A percentile compares a stretch with the other conserved stretches of the same genome.
Evolutionary conservation across 1,140 invertebrate species (phyloP).

Genomic region (Drosophila nasuta): DNA sequence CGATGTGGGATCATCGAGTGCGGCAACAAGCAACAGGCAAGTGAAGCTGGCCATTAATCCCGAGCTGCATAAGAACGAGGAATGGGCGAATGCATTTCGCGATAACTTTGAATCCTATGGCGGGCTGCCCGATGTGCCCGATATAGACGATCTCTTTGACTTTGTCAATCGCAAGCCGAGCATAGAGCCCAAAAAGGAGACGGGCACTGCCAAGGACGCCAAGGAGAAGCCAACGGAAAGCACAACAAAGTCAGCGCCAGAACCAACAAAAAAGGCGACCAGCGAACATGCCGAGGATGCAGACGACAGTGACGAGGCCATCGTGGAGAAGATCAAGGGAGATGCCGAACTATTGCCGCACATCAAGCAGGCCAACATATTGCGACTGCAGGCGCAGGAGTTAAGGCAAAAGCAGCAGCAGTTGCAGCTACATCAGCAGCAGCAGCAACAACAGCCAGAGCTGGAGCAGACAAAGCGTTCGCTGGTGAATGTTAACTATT

Average conservation of each 20-base stretch:
- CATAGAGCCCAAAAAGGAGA: conserved; percentile 26
- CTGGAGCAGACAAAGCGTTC: conserved; percentile 44
- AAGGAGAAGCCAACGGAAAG: conserved; percentile 28
- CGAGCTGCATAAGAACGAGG: conserved; percentile 71
- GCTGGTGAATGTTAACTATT: conserved; percentile 73
- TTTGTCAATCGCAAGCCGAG: conserved; percentile 73
- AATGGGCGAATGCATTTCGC: conserved; percentile 77
- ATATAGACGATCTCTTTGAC: conserved; percentile 81
- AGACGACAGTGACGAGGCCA: conserved; percentile 58
- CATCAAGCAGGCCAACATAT: conserved; percentile 66
- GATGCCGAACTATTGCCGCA: conserved; percentile 78
- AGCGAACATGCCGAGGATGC: conserved; percentile 36
- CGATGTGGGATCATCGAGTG: conserved; percentile 38
- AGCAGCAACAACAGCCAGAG: conserved; percentile 17
- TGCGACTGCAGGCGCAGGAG: conserved; percentile 61
- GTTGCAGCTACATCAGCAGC: neutral
- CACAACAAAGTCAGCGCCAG: conserved; percentile 33
- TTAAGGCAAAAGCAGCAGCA: conserved; percentile 19
- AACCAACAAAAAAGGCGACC: conserved; percentile 34
- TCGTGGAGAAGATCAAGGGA: conserved; percentile 78
- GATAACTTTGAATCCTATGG: conserved; percentile 82
- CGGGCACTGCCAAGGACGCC: conserved; percentile 5
- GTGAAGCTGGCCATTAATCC: conserved; percentile 70
- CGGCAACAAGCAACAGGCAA: conserved; percentile 49
- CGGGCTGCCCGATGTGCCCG: conserved; percentile 75